Base-by-base conservation (phyloP, 2,797 vertebrate species). In the Pempheris klunzingeri region DNA sequence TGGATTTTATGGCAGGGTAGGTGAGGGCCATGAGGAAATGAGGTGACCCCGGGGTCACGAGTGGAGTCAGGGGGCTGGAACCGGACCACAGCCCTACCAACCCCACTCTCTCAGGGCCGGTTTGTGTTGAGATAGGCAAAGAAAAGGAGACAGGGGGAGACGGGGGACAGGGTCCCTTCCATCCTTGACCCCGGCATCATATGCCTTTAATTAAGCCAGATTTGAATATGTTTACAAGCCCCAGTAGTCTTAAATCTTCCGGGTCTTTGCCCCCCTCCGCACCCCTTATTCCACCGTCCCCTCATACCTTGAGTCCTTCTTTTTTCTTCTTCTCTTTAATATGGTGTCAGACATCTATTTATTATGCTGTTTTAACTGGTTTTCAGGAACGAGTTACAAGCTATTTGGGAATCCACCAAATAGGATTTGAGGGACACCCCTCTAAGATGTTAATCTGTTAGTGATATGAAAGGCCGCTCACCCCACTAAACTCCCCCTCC, bases 11-110 rank as follows among this genome's bases (percentile, higher is more conserved):
- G 83, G 85, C 91, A 91, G 94, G 95, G 93, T 95, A 94, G 88
- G 47, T 86, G 93, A 94, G 93, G 95, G 94, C 89, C 94, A 95
- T 87, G 86, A 95, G 95, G 95, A 96, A 96, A 96, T 96, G 94
- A 96, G 94, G 82, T 93, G 95, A 96, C 95, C 95, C 73, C 74
- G 10, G 82, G 94, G 95, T 96, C 93, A 93, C 9, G n/a, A 83
- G 81, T 84, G 82, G 90, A 94, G 93, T 94, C 93, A 92, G 83
- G 84, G 90, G 91, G 91, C 83, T 93, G 87, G 87, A 86, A 89
- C 87, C 50, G 90, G 92, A 92, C 89, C 71, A 41, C 44, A 63
- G 89, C 72, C 77, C 80, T 84, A 81, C 84, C 89, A 89, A 74
- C 83, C 71, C 78, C 71, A 50, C 78, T 82, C 89, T 93, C 83